Conservation (phyloP, 2,888 invertebrate species). For the Acleris laterana region DNA sequence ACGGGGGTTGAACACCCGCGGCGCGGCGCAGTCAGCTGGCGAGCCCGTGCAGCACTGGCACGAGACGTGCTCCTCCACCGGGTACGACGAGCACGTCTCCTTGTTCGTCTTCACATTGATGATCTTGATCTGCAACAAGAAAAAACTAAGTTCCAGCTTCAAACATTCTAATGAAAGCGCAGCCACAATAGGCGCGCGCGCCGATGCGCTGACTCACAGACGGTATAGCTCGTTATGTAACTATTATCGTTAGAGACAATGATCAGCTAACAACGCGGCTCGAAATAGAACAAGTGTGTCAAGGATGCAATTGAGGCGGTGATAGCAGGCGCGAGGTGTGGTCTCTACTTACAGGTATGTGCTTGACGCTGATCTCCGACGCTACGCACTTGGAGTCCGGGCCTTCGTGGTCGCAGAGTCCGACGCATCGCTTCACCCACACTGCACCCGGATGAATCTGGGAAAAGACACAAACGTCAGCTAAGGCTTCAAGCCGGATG, state of each 20-base stretch:
- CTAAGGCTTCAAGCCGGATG: conserved; percentile 45
- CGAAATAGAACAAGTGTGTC: conserved; percentile 61
- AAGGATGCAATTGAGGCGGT: conserved; percentile 63
- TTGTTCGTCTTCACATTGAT: conserved; percentile 68
- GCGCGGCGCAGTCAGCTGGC: conserved; percentile 60
- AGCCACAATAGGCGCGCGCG: conserved; percentile 20
- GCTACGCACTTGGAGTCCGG: conserved; percentile 64
- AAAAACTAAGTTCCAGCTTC: conserved; percentile 24
- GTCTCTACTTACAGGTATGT: conserved; percentile 67
- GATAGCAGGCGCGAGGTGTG: conserved; percentile 42
- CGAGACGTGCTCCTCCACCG: conserved; percentile 68
- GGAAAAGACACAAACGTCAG: conserved; percentile 55
- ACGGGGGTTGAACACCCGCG: conserved; percentile 74
- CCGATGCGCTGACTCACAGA: conserved; percentile 39
- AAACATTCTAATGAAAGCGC: conserved; percentile 13
- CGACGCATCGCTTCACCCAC: conserved; percentile 77
- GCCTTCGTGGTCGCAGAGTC: conserved; percentile 69
- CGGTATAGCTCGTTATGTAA: conserved; percentile 52
- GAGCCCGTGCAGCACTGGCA: conserved; percentile 69
- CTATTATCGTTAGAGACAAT: conserved; percentile 59
- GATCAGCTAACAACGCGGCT: conserved; percentile 50
- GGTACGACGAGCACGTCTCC: conserved; percentile 70
- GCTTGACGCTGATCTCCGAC: conserved; percentile 54
- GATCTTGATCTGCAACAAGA: conserved; percentile 66
- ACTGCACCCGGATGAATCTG: conserved; percentile 75